Conservation (phyloP, 2,113 vertebrate species). For the Gallinago paraguaiae region DNA sequence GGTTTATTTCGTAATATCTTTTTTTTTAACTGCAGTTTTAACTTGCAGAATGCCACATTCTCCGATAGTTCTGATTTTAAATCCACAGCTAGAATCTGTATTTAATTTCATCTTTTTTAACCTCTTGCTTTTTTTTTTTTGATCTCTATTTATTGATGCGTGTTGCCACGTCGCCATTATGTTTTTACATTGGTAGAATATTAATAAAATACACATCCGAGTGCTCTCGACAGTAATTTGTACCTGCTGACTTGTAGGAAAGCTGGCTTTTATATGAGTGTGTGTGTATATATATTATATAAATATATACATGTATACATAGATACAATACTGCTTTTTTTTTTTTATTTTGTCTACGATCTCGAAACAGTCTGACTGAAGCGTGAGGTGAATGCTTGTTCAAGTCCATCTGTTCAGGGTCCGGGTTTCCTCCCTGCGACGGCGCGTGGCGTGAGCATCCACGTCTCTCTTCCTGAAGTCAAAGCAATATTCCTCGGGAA, state of each 20-base stretch:
- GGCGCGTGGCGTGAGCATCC: constrained; percentile 34
- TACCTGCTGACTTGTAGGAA: constrained; percentile 77
- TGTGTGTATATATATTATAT: constrained; percentile 79
- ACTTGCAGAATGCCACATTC: constrained; percentile 66
- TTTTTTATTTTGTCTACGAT: constrained; percentile 64
- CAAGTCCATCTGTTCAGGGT: constrained; percentile 25
- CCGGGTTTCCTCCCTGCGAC: constrained; percentile 29
- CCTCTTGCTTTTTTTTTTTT: constrained; percentile 46
- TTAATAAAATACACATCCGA: constrained; percentile 70
- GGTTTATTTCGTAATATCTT: constrained; percentile 63
- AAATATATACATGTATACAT: constrained; percentile 80
- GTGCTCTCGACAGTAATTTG: constrained; percentile 67
- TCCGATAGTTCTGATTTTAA: constrained; percentile 66
- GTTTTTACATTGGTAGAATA: constrained; percentile 68
- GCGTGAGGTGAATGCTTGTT: constrained; percentile 61
- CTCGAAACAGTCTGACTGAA: constrained; percentile 61
- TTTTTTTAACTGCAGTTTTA: constrained; percentile 53
- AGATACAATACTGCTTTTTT: constrained; percentile 77
- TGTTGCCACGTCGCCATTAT: constrained; percentile 62
- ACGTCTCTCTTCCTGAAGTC: constrained; percentile 69
- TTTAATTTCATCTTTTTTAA: constrained; percentile 76
- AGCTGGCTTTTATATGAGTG: constrained; percentile 64
- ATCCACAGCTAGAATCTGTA: constrained; percentile 69
- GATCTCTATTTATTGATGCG: constrained; percentile 78
- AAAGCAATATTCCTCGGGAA: constrained; percentile 77